Percentiles rank a stretch among this genome's conserved stretches.
phyloP scores from a whole-genome alignment of 2,888 invertebrate species.

The Halocaridina rubra region DNA sequence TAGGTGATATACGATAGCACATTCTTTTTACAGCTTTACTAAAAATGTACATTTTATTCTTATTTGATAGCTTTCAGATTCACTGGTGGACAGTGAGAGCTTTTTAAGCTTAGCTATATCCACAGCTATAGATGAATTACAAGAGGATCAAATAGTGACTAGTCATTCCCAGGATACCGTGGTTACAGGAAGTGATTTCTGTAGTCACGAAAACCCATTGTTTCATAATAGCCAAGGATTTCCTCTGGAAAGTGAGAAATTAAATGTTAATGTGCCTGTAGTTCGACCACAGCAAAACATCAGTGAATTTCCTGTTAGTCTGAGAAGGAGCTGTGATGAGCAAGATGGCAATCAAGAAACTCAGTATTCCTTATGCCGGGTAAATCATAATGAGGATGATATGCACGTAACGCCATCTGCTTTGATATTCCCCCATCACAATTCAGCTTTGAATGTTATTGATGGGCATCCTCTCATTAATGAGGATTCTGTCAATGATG shows the following conservation, averaged over 20 bases:
- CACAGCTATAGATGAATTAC: slow-evolving; percentile 54
- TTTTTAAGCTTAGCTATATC: slow-evolving; percentile 58
- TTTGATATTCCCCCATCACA: slow-evolving; percentile 31
- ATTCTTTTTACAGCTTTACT: too few species aligned
- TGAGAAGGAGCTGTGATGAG: slow-evolving; percentile 26
- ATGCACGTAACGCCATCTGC: slow-evolving; percentile 19
- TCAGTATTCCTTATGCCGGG: slow-evolving; percentile 33
- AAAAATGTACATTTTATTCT: too few species aligned
- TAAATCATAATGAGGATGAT: slow-evolving; percentile 16
- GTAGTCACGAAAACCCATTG: slow-evolving; percentile 1
- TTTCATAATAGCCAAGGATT: not conserved
- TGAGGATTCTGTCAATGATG: slow-evolving; percentile 30
- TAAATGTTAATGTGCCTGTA: not conserved
- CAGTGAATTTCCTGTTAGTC: slow-evolving; percentile 26
- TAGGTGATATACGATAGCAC: too few species aligned
- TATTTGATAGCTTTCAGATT: slow-evolving; percentile 31
- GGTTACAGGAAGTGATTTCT: slow-evolving; percentile 1
- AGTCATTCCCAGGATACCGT: slow-evolving; percentile 27
- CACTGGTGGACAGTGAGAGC: slow-evolving; percentile 57
- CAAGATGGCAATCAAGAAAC: slow-evolving; percentile 17
- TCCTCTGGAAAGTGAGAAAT: not conserved
- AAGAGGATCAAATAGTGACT: slow-evolving; percentile 29
- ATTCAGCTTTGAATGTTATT: not conserved
- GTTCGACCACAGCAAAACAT: slow-evolving; percentile 20
- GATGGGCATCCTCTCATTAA: slow-evolving; percentile 21